Evolutionary conservation across 2,797 vertebrate species (phyloP), one percentile per base, ranked within the genome.

Genomic region (Rhinophrynus dorsalis): DNA sequence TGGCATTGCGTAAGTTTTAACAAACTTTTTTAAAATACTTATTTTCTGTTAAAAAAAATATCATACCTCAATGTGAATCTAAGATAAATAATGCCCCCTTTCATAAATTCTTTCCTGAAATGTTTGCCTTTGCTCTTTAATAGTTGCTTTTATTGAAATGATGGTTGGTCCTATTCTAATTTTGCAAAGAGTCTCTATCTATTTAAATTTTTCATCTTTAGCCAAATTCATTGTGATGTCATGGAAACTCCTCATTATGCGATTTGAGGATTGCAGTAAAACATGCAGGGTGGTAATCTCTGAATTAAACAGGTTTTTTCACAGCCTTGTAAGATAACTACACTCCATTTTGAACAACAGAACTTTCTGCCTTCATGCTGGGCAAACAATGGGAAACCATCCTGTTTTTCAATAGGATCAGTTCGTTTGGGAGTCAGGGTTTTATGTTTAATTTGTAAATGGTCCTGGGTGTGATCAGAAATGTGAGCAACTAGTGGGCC

Each of bases 221-320:
- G 6, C 40, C n/a, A 3, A 17, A 5, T 11, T 15, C 40, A 17
- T 44, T 20, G 17, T 17, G n/a, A n/a, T n/a, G 96, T 96, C 96
- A 98, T 97, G 95, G 96, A 94, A 98, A 98, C 96, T 96, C 94
- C 92, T 91, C 90, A 93, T 95, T 98, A 97, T 98, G 95, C 95
- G 93, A 94, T 94, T 33, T 95, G 96, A 91, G 91, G 87, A 86
- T 90, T 91, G 89, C 88, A 86, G 89, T 92, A 93, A 96, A 94
- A 93, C 94, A 94, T 89, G 91, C 94, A 94, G 92, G 93, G 93
- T 95, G 94, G 95, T 98, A 98, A 98, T 98, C 97, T 95, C 92
- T 98, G 96, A 98, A 98, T 99, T 98, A 95, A 98, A 95, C 92
- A 95, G 93, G 87, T 92, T 94, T 94, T 85, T 80, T 63, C 84